Base-by-base conservation (phyloP, 2,113 vertebrate species). In the Cinclus mexicanus region DNA sequence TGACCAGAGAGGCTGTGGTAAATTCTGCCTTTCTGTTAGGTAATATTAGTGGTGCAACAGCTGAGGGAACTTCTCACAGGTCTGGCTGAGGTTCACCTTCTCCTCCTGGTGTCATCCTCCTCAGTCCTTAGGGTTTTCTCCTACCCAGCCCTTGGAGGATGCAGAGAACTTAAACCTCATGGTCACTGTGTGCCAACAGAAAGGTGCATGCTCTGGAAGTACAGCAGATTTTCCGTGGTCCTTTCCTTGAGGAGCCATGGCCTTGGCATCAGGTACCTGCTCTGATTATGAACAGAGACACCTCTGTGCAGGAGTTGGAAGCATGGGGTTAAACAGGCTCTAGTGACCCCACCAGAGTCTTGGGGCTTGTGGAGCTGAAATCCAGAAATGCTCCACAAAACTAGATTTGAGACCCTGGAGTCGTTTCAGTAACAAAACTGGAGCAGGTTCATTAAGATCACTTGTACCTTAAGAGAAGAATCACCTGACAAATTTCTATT, bases 231-330 rank as follows among this genome's bases (percentile, higher is more conserved):
- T 60, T 22, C 49, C 1, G 1, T 53, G 41, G 39, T 64, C 53
- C 70, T 35, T 23, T 39, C 7, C 29, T 29, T n/a, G 35, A 63
- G 18, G 11, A 79, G 28, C 23, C 5, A 1, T 26, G 68, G 39
- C 31, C 55, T 2, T 3, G 7, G 52, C 1, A 0, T 35, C 4
- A 1, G 35, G 33, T 17, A 50, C 28, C 35, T 64, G 47, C 44
- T 59, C 55, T 55, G 70, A 14, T 49, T 3, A 7, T 37, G 69
- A 84, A 55, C 37, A 92, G 41, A 72, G 59, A 49, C 31, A 44
- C 2, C 25, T 29, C 31, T 56, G 11, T 11, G 15, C 42, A 89
- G 20, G 28, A 63, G 41, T 35, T 28, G 50, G n/a, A 31, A 60
- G 21, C 1, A 1, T 8, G 9, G 14, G 25, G 12, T 28, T 61